Percentiles rank a stretch among this genome's conserved stretches.
phyloP scores from a whole-genome alignment of 2,888 invertebrate genomes.

The Napeogenes sylphis region DNA sequence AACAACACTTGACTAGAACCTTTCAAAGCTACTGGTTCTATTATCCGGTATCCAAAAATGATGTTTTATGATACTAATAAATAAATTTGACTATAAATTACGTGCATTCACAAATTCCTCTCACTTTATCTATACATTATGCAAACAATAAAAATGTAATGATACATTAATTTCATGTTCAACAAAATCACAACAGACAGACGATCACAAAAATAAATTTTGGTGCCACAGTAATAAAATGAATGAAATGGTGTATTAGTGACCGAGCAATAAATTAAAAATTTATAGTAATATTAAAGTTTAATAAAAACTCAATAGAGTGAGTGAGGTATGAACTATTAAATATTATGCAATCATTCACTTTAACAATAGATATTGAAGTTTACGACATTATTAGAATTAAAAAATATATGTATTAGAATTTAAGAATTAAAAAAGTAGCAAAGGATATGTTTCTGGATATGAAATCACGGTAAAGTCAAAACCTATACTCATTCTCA shows the following conservation, averaged over 20 bases:
- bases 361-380: not conserved
- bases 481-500: no score
- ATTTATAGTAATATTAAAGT: conserved; percentile 70
- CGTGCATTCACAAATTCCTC: conserved; percentile 23
- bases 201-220: conserved; percentile 61
- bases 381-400: not conserved
- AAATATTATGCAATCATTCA: conserved; percentile 50
- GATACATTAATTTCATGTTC: conserved; percentile 60
- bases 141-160: conserved; percentile 57
- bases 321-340: conserved; percentile 43
- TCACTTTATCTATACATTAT: conserved; percentile 37
- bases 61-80: conserved; percentile 24
- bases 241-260: conserved; percentile 68
- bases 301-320: conserved; percentile 68
- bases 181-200: conserved; percentile 62
- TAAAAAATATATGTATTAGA: no score
- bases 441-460: no score
- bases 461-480: no score
- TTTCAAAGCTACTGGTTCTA: conserved; percentile 21
- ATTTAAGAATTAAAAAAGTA: no score
- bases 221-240: conserved; percentile 60
- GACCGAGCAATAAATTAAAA: conserved; percentile 63
- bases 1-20: conserved; percentile 26
- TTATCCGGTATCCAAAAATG: conserved; percentile 17
- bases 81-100: conserved; percentile 29